A percentile compares a stretch with the other conserved stretches of the same genome.
Conservation (phyloP, 2,113 vertebrate genomes). For the Poeciliopsis turrubarensis region DNA sequence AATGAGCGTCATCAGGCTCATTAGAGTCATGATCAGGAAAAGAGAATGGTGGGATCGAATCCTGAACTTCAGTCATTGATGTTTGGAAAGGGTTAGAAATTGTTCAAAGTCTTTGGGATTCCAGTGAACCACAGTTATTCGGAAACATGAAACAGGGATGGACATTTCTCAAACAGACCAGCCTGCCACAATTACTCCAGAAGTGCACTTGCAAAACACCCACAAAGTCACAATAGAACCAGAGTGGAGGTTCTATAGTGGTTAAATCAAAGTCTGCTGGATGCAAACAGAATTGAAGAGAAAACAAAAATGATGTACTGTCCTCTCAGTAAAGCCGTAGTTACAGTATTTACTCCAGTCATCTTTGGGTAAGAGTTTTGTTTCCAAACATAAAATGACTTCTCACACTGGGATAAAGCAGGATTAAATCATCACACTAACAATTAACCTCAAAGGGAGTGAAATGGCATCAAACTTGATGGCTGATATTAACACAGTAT, state of each 20-base stretch:
- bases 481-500: constrained; percentile 12
- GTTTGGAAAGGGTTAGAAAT: too few relatives aligned
- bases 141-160: too few relatives aligned
- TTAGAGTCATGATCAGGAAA: too few relatives aligned
- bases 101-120: too few relatives aligned
- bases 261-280: neutral
- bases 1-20: too few relatives aligned
- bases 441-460: constrained; percentile 20
- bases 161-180: too few relatives aligned
- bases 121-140: too few relatives aligned
- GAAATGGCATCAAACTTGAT: constrained; percentile 2
- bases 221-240: too few relatives aligned
- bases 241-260: neutral
- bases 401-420: constrained; percentile 16
- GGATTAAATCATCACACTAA: constrained; percentile 28
- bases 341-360: constrained; percentile 42
- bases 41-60: too few relatives aligned
- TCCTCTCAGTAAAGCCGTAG: neutral
- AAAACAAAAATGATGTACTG: neutral
- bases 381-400: constrained; percentile 15
- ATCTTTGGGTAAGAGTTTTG: constrained; percentile 20
- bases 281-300: neutral
- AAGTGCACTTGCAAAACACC: too few relatives aligned
- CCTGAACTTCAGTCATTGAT: too few relatives aligned
- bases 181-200: too few relatives aligned